A percentile compares a stretch with the other conserved stretches of the same genome.
These are phyloP conservation scores for Lepus timidus DNA, from an alignment of 2,113 vertebrate species.

Conservation along the genomic window DNA sequence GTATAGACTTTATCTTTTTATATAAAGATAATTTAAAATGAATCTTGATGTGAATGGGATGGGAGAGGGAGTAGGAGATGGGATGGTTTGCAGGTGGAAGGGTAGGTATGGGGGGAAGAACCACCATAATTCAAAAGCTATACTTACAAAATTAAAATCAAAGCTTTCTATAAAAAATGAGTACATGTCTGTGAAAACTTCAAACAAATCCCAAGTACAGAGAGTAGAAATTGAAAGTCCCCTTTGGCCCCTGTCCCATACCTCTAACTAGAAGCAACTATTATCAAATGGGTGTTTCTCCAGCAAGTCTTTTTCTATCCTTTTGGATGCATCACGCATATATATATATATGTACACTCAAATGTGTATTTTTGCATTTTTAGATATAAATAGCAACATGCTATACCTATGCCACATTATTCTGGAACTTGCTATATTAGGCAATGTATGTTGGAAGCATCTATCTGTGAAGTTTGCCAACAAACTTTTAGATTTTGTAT, in stretches of 20 bases:
- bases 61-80: too few relatives aligned
- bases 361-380: not conserved
- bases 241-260: not conserved
- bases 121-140: too few relatives aligned
- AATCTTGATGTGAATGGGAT: too few relatives aligned
- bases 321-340: not conserved
- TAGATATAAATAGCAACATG: not conserved
- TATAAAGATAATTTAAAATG: too few relatives aligned
- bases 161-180: not conserved
- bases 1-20: too few relatives aligned
- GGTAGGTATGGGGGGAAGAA: too few relatives aligned
- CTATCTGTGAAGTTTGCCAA: slow-evolving; percentile 1
- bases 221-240: not conserved
- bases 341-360: not conserved
- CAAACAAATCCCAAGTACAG: not conserved
- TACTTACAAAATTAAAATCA: too few relatives aligned
- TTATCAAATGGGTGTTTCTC: not conserved
- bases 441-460: not conserved
- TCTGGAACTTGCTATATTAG: not conserved
- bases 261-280: not conserved
- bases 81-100: too few relatives aligned
- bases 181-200: slow-evolving; percentile 2
- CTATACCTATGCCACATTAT: not conserved
- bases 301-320: not conserved
- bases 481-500: not conserved